Evolutionary conservation across 2,888 invertebrate species (phyloP).

Genomic region (Tachina lurida): DNA sequence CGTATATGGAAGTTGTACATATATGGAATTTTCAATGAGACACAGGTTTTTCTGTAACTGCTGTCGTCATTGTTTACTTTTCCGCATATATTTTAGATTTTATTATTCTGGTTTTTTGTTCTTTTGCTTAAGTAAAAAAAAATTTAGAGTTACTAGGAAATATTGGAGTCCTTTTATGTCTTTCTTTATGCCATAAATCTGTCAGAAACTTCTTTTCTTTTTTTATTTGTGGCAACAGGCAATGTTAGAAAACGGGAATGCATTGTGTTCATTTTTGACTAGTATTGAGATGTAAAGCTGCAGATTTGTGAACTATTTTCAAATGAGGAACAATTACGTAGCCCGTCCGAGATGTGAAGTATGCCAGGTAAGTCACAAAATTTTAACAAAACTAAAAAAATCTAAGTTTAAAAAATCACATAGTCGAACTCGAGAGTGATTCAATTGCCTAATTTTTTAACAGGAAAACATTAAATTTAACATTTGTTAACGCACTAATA

Average conservation of each 20-base stretch:
- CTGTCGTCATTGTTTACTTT: slow-evolving; percentile 62
- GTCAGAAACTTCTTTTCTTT: neutral
- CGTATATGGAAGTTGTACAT: slow-evolving; percentile 20
- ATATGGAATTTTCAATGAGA: slow-evolving; percentile 53
- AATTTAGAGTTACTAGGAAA: slow-evolving; percentile 28
- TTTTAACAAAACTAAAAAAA: too few relatives aligned
- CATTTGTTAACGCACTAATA: too few relatives aligned
- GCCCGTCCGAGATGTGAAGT: too few relatives aligned
- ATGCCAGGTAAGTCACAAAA: too few relatives aligned
- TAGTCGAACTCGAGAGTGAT: too few relatives aligned
- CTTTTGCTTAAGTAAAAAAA: slow-evolving; percentile 13
- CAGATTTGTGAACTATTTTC: neutral
- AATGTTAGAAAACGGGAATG: neutral
- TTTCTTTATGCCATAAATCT: slow-evolving; percentile 64
- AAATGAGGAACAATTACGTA: too few relatives aligned
- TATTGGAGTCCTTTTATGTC: slow-evolving; percentile 45
- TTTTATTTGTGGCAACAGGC: too few relatives aligned
- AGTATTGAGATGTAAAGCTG: neutral
- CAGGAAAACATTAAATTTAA: too few relatives aligned
- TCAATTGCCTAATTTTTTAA: too few relatives aligned
- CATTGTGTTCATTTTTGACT: neutral
- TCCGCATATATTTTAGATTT: slow-evolving; percentile 44
- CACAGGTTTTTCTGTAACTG: slow-evolving; percentile 38
- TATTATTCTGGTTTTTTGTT: slow-evolving; percentile 31
- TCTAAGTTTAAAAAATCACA: too few relatives aligned